phyloP scores from a whole-genome alignment of 1,140 invertebrate species.

The Zaprionus davidi region DNA sequence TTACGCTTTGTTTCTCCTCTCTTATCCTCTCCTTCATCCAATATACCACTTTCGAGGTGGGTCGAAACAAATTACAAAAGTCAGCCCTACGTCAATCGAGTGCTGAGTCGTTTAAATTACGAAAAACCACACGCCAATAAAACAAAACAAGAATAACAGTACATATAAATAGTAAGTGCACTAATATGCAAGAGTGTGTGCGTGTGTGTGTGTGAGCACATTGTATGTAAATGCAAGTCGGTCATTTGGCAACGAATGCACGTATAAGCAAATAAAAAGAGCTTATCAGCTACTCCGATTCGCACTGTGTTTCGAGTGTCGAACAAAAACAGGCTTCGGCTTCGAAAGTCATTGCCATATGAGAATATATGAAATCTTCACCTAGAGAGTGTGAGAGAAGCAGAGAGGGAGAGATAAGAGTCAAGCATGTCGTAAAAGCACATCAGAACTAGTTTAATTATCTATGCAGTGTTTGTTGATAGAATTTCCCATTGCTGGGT shows the following conservation, averaged over 20 bases:
- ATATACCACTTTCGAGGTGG: background rate
- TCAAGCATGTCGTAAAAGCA: background rate
- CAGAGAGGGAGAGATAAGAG: conserved; percentile 6
- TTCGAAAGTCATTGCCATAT: conserved; percentile 43
- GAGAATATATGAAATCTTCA: conserved; percentile 22
- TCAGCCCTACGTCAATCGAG: conserved; percentile 23
- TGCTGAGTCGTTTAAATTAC: conserved; percentile 23
- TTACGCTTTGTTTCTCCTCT: background rate
- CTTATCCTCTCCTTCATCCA: background rate
- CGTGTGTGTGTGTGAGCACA: background rate
- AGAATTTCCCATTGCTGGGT: background rate
- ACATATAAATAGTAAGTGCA: conserved; percentile 2
- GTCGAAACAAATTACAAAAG: background rate
- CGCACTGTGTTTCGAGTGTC: conserved; percentile 16
- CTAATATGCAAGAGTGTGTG: background rate
- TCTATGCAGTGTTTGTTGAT: conserved; percentile 2
- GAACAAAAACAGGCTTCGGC: conserved; percentile 30
- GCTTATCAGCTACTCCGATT: conserved; percentile 34
- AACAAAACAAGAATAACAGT: conserved; percentile 15
- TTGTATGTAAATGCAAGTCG: conserved; percentile 36
- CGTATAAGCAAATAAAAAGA: conserved; percentile 26
- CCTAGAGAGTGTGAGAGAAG: background rate
- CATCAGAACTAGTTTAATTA: conserved; percentile 15
- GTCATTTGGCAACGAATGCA: conserved; percentile 36
- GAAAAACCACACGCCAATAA: conserved; percentile 7